Evolutionary conservation across 2,113 vertebrate genomes (phyloP).

Genomic region (Ceyx cyanopectus): DNA sequence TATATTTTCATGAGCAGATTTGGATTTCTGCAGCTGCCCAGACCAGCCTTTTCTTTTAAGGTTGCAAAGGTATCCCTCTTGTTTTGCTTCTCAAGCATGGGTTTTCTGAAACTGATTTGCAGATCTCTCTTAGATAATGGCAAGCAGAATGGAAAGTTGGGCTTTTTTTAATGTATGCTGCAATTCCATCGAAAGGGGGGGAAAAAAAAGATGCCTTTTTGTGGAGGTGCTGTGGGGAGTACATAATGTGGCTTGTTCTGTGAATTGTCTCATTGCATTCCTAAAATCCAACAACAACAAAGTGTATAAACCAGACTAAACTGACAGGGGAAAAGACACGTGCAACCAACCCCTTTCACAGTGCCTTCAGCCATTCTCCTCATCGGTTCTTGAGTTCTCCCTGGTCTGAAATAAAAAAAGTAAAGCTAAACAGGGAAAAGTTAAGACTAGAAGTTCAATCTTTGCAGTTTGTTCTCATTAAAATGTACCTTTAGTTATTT

Average conservation of each 20-base stretch:
- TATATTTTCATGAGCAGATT: neutral
- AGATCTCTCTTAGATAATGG: neutral
- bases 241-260: neutral
- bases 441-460: neutral
- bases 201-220: neutral
- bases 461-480: neutral
- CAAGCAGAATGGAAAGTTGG: neutral
- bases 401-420: neutral
- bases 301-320: neutral
- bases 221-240: neutral
- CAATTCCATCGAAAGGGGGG: neutral
- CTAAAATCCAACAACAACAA: neutral
- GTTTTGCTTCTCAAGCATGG: neutral
- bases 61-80: neutral
- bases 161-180: neutral
- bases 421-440: neutral
- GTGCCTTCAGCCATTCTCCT: neutral
- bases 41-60: neutral
- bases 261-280: neutral
- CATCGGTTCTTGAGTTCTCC: neutral
- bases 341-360: neutral
- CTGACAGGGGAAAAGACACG: too few species aligned
- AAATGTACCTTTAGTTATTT: slow-evolving; percentile 86
- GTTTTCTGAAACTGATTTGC: neutral
- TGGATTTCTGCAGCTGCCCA: neutral